A percentile compares a stretch with the other conserved stretches of the same genome.
phyloP scores from a whole-genome alignment of 2,113 vertebrate genomes.

The Aptenodytes patagonicus region DNA sequence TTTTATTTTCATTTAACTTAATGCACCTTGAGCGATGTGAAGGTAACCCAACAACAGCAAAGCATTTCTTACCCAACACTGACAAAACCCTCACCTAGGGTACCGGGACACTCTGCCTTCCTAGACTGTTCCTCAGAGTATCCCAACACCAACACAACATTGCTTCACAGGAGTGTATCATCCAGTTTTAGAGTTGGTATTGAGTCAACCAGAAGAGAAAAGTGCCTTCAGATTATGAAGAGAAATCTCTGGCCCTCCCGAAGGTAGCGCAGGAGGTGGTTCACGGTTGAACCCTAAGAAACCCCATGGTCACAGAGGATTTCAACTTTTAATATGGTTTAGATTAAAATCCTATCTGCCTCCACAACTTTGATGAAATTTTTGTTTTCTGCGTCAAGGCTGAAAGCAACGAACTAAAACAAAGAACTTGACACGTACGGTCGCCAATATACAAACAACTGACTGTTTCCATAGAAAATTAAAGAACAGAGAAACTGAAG shows the following conservation, averaged over 20 bases:
- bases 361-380: not conserved
- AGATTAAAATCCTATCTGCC: constrained; percentile 31
- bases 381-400: not conserved
- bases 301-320: fast-evolving
- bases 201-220: not conserved
- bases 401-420: not conserved
- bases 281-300: not conserved
- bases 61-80: not conserved
- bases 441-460: constrained; percentile 1
- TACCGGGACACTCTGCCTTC: not conserved
- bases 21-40: not conserved
- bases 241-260: not conserved
- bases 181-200: not conserved
- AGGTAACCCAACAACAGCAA: not conserved
- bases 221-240: not conserved
- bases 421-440: not conserved
- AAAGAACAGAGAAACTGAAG: constrained; percentile 9
- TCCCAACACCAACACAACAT: not conserved
- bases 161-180: not conserved
- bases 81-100: not conserved
- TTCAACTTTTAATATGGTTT: not conserved
- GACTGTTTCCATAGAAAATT: constrained; percentile 21
- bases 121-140: not conserved
- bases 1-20: not conserved
- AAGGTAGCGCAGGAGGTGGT: not conserved